Percentiles rank a stretch among this genome's conserved stretches.
Conservation (phyloP, 2,113 vertebrate species). For the Henicopernis longicauda region DNA sequence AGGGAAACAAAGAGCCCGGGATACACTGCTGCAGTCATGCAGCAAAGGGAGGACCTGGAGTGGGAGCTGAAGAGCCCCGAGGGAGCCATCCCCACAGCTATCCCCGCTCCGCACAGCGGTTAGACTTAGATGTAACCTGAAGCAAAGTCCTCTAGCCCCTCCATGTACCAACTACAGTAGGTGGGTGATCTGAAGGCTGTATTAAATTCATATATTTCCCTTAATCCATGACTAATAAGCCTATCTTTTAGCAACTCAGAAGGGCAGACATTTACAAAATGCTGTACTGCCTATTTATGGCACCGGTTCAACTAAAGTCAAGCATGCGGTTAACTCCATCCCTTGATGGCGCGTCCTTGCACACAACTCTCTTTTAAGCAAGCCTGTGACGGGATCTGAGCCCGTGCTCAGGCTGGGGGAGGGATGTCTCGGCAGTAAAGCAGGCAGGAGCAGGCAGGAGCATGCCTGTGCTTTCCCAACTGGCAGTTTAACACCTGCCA, state of each 20-base stretch:
- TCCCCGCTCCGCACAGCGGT: neutral
- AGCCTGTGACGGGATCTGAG: neutral
- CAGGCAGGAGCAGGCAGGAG: neutral
- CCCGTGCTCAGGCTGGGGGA: neutral
- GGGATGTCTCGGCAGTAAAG: neutral
- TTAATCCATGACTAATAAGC: neutral
- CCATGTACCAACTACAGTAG: neutral
- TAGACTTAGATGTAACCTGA: neutral
- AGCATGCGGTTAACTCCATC: neutral
- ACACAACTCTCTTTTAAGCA: neutral
- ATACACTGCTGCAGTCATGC: neutral
- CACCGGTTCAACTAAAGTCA: neutral
- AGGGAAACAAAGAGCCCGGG: neutral
- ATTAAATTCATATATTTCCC: neutral
- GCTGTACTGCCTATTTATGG: neutral
- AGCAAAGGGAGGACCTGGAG: neutral
- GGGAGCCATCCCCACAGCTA: neutral
- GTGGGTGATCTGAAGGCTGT: neutral
- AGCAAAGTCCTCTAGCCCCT: neutral
- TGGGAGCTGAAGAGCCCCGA: neutral
- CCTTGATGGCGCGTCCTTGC: rapidly evolving
- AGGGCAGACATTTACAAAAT: neutral
- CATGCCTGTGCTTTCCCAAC: neutral
- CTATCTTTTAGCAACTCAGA: neutral
- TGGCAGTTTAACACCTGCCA: neutral